A percentile compares a stretch with the other conserved stretches of the same genome.
phyloP scores from a whole-genome alignment of 2,797 vertebrate species.

The Helostoma temminkii region DNA sequence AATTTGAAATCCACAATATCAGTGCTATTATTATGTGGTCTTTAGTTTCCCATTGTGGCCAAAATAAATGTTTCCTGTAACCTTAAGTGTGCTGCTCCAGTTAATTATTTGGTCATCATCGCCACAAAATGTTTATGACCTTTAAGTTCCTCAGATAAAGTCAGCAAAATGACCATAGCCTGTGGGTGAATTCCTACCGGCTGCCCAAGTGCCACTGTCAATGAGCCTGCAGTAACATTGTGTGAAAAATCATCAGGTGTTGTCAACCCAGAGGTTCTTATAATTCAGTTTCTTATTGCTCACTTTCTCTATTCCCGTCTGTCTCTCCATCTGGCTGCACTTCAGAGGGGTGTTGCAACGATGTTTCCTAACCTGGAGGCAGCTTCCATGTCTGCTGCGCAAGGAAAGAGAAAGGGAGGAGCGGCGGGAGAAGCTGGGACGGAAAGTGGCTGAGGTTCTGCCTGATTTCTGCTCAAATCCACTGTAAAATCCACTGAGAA shows the following conservation, averaged over 20 bases:
- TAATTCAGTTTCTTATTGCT: conserved; percentile 63
- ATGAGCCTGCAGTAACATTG: conserved; percentile 34
- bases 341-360: conserved; percentile 81
- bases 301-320: conserved; percentile 51
- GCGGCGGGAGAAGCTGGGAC: conserved; percentile 86
- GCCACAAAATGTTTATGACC: too few relatives aligned
- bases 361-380: conserved; percentile 86
- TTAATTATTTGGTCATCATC: too few relatives aligned
- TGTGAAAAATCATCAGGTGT: conserved; percentile 66
- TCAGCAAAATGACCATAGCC: conserved; percentile 29
- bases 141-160: not conserved
- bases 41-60: too few relatives aligned
- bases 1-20: too few relatives aligned
- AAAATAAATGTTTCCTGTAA: too few relatives aligned
- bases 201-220: conserved; percentile 43
- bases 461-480: conserved; percentile 86
- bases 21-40: too few relatives aligned
- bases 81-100: too few relatives aligned
- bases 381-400: conserved; percentile 80
- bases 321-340: conserved; percentile 61
- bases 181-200: conserved; percentile 40
- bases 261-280: conserved; percentile 45
- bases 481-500: conserved; percentile 31
- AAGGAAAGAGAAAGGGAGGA: conserved; percentile 86
- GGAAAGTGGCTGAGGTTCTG: conserved; percentile 90